A percentile compares a stretch with the other conserved stretches of the same genome.
Evolutionary conservation across 2,888 invertebrate genomes (phyloP).

Genomic region (Tridacna gigas): DNA sequence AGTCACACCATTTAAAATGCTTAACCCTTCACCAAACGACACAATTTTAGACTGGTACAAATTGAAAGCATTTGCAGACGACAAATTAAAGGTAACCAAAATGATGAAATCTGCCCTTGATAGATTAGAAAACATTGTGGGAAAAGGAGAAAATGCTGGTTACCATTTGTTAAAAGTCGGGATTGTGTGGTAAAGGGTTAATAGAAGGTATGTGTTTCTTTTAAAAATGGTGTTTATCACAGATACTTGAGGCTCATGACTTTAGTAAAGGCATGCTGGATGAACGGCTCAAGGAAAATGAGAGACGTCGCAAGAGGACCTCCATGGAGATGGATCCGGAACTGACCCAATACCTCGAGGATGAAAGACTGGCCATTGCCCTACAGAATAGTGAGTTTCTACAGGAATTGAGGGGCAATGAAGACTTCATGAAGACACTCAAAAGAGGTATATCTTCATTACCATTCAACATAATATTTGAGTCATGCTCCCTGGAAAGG

Average conservation of each 20-base stretch:
- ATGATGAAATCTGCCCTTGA: too few species aligned
- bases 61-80: too few species aligned
- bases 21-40: too few species aligned
- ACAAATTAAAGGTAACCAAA: too few species aligned
- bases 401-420: conserved; percentile 93
- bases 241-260: conserved; percentile 76
- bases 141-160: too few species aligned
- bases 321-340: conserved; percentile 84
- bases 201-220: too few species aligned
- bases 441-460: conserved; percentile 88
- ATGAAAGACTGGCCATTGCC: conserved; percentile 92
- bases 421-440: conserved; percentile 93
- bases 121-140: too few species aligned
- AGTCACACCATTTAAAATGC: too few species aligned
- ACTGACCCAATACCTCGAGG: conserved; percentile 89
- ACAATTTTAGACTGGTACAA: too few species aligned
- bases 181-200: too few species aligned
- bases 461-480: too few species aligned
- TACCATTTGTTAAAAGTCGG: too few species aligned
- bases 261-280: conserved; percentile 82
- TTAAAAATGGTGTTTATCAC: background rate
- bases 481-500: background rate
- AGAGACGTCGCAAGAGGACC: conserved; percentile 82
- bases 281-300: conserved; percentile 85
- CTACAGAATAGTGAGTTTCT: conserved; percentile 96